These are phyloP conservation scores for Platyura marginata DNA, from an alignment of 1,140 invertebrate species.

Conservation along the genomic window DNA sequence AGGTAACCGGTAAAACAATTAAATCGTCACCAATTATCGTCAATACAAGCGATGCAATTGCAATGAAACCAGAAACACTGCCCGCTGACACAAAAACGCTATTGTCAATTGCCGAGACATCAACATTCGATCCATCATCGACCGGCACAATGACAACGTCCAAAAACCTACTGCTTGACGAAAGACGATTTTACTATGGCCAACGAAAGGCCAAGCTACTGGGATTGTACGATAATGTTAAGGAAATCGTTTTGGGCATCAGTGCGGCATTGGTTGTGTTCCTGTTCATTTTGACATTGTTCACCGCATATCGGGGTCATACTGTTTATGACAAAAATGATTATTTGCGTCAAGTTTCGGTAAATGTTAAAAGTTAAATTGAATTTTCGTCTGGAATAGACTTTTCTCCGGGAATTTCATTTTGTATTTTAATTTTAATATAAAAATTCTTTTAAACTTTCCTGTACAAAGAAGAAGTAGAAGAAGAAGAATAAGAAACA, in stretches of 20 bases:
- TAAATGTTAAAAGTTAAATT: background rate
- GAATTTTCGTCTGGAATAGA: no score
- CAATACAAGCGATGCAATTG: background rate
- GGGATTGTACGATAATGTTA: background rate
- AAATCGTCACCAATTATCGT: background rate
- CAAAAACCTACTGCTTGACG: background rate
- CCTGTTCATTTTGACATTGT: background rate
- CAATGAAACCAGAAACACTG: slow-evolving; percentile 1
- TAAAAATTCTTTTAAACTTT: no score
- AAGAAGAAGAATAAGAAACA: no score
- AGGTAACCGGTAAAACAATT: background rate
- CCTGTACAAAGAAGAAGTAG: no score
- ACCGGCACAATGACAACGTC: background rate
- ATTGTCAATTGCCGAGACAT: background rate
- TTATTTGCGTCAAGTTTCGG: background rate
- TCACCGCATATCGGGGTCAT: background rate
- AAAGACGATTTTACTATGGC: background rate
- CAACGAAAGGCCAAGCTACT: background rate
- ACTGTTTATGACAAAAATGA: background rate
- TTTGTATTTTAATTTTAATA: no score
- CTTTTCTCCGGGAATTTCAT: no score
- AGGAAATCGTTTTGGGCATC: background rate
- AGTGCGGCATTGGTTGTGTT: background rate
- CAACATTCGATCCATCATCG: background rate
- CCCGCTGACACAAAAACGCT: background rate